phyloP scores from a whole-genome alignment of 2,113 vertebrate species.

The Procavia capensis region DNA sequence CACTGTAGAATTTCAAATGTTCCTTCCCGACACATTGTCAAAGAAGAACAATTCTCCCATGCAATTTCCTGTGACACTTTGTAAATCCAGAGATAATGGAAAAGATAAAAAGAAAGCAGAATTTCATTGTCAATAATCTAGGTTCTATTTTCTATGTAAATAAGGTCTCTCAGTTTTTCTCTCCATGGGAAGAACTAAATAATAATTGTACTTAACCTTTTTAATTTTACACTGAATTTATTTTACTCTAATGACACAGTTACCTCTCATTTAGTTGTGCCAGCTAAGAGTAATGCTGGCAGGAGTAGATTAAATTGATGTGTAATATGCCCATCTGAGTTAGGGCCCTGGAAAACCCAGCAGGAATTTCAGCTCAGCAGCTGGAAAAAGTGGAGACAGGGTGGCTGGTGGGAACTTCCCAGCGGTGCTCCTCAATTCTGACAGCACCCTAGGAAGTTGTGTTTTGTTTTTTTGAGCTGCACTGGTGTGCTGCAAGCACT shows the following conservation, averaged over 20 bases:
- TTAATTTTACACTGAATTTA: conserved; percentile 64
- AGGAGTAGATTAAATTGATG: conserved; percentile 10
- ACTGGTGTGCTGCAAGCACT: not conserved
- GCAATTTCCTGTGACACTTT: conserved; percentile 17
- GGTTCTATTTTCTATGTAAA: conserved; percentile 34
- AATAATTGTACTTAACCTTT: conserved; percentile 60
- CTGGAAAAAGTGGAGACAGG: not conserved
- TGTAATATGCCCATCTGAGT: not conserved
- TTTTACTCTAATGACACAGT: conserved; percentile 41
- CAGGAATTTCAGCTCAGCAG: not conserved
- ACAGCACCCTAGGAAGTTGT: not conserved
- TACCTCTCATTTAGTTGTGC: conserved; percentile 36
- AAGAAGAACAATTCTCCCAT: not conserved
- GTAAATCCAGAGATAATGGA: conserved; percentile 44
- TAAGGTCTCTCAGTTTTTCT: conserved; percentile 46
- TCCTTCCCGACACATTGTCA: conserved; percentile 17
- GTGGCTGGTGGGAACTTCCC: not conserved
- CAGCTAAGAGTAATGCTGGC: conserved; percentile 36
- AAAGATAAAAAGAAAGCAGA: conserved; percentile 44
- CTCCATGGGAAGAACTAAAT: conserved; percentile 47
- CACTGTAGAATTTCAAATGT: conserved; percentile 27
- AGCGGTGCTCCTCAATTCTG: not conserved
- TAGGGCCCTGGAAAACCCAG: not conserved
- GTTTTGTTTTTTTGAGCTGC: not conserved
- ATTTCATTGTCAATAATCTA: conserved; percentile 14